Evolutionary conservation across 2,888 invertebrate genomes (phyloP).

Genomic region (Meiosimyza decipiens): DNA sequence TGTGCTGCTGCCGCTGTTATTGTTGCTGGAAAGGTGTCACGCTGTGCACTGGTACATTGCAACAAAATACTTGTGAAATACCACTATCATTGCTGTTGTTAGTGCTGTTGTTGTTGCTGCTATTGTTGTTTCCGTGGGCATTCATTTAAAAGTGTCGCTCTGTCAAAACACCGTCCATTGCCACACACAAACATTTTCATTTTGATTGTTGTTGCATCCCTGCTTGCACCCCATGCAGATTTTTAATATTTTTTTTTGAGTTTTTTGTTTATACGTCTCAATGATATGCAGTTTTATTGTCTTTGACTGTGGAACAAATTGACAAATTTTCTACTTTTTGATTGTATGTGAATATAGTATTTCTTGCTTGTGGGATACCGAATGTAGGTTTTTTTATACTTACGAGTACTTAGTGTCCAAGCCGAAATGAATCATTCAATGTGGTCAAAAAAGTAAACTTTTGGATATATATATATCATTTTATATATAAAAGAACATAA

Average conservation of each 20-base stretch:
- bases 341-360: background rate
- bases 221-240: conserved; percentile 27
- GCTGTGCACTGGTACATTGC: conserved; percentile 25
- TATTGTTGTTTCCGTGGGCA: conserved; percentile 54
- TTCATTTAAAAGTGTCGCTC: conserved; percentile 41
- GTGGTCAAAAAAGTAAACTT: too few species aligned
- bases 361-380: too few species aligned
- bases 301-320: conserved; percentile 7
- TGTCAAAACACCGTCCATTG: conserved; percentile 36
- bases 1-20: conserved; percentile 13
- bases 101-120: conserved; percentile 46
- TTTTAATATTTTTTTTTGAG: background rate
- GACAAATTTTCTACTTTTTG: background rate
- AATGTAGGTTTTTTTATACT: too few species aligned
- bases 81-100: conserved; percentile 29
- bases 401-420: too few species aligned
- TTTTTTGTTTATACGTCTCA: background rate
- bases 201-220: background rate
- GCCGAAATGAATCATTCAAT: too few species aligned
- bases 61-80: conserved; percentile 33
- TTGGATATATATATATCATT: too few species aligned
- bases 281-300: conserved; percentile 19
- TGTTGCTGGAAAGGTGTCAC: conserved; percentile 35
- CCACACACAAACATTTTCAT: conserved; percentile 30
- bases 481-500: too few species aligned